These are phyloP conservation scores for Vulpes vulpes DNA, from an alignment of 2,113 vertebrate genomes.

Conservation along the genomic window DNA sequence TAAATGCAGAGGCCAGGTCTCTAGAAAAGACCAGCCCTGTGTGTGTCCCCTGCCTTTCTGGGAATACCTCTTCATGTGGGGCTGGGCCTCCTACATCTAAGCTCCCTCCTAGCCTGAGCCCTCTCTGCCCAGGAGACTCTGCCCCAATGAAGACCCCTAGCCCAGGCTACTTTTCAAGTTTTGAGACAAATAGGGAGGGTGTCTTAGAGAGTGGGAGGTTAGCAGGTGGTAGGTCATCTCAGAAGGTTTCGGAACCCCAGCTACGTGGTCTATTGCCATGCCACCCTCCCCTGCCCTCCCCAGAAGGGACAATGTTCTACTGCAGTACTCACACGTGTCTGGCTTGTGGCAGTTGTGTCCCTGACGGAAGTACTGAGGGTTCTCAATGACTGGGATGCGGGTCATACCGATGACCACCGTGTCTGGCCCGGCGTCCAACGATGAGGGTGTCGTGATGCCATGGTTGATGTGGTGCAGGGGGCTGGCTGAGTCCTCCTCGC, in stretches of 20 bases:
- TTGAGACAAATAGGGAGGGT: conserved; percentile 34
- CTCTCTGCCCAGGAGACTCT: not conserved
- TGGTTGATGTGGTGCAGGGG: conserved; percentile 99
- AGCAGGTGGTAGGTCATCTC: conserved; percentile 50
- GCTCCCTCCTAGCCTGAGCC: not conserved
- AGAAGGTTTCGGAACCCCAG: conserved; percentile 63
- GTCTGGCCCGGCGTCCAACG: conserved; percentile 94
- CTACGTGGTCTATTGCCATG: not conserved
- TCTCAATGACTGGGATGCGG: conserved; percentile 97
- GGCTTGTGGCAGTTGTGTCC: conserved; percentile 98
- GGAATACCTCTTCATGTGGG: not conserved
- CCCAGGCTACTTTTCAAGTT: not conserved
- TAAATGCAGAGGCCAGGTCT: not conserved
- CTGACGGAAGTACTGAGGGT: conserved; percentile 98
- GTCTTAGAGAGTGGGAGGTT: conserved; percentile 38
- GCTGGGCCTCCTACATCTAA: not conserved
- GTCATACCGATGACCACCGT: conserved; percentile 99
- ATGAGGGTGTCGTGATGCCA: conserved; percentile 95
- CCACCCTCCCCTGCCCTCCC: not conserved
- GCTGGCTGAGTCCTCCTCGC: conserved; percentile 98
- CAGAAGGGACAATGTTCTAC: not conserved
- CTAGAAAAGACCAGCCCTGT: not conserved
- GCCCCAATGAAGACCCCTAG: not conserved
- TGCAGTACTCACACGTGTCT: conserved; percentile 95
- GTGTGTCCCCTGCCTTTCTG: not conserved